Conservation (phyloP, 2,888 invertebrate species). For the Sarcophaga subvicina region DNA sequence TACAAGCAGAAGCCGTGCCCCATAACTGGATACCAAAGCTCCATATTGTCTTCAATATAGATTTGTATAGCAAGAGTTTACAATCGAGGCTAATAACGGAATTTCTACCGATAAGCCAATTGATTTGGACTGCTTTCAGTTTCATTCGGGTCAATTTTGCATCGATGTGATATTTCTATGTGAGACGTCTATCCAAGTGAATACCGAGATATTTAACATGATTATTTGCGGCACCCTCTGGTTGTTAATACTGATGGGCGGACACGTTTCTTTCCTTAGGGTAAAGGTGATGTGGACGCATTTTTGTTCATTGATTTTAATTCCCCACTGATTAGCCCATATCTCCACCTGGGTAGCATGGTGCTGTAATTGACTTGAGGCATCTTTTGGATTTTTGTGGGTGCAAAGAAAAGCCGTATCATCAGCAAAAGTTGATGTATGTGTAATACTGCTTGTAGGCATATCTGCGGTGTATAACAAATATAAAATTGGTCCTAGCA, state of each 20-base stretch:
- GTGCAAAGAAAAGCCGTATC: no score
- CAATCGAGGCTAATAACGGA: no score
- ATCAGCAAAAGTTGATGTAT: not conserved
- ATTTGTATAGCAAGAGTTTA: no score
- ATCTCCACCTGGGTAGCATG: no score
- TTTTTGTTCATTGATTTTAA: not conserved
- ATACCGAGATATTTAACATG: not conserved
- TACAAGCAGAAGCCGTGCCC: no score
- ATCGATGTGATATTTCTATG: no score
- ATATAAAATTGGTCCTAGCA: conserved; percentile 1
- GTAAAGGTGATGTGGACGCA: not conserved
- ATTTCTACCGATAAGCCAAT: no score
- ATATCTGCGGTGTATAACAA: conserved; percentile 2
- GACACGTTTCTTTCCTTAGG: not conserved
- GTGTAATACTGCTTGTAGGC: not conserved
- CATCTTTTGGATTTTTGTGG: not conserved
- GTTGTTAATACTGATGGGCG: not conserved
- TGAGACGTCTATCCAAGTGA: not conserved
- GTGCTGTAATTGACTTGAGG: not conserved
- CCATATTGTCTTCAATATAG: no score
- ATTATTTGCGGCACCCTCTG: not conserved
- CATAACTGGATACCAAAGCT: no score
- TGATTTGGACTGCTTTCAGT: no score
- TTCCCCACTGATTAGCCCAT: not conserved
- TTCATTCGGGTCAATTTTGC: no score